Base-by-base conservation (phyloP, 2,113 vertebrate species). In the Neotoma lepida region DNA sequence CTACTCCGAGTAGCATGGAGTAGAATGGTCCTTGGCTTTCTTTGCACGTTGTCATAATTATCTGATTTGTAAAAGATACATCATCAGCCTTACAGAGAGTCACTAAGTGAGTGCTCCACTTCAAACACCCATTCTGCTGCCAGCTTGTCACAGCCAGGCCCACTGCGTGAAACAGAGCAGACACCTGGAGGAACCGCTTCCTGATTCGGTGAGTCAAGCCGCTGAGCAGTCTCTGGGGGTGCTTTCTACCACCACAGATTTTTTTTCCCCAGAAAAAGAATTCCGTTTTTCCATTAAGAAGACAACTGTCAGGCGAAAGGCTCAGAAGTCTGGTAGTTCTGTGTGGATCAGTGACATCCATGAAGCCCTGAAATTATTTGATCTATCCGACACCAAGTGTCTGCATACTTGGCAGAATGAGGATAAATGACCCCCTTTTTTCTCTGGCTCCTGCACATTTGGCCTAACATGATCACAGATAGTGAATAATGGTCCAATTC, bases 401-500 rank as follows among this genome's bases (percentile, higher is more conserved):
- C 93, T 95, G 91, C 56, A 56, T 78, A 26, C 88, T 96, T 94
- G 96, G 96, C 89, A 91, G 91, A 88, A 94, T 46, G 70, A 74
- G 88, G 89, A 95, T 86, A 96, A 95, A 97, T 90, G 95, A 93
- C 92, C 95, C 85, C 88, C 61, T 90, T 86, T 95, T 91, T 70
- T 63, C 64, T 77, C 90, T 86, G 77, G 51, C 71, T 96, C 33
- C 91, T 95, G 88, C 70, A 96, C 71, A 39, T 84, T 96, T 94
- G 95, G 93, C 89, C 68, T 85, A 94, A 93, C 84, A 6, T 56
- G 78, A 74, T 93, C 95, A 91, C 14, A 96, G 94, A 91, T 68
- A 95, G 87, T 96, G 94, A 96, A 96, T 89, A 97, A 96, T 95
- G 80, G 86, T 70, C 90, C 90, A 46, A 61, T 96, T 97, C 96